These are phyloP conservation scores for Rhyacichthys aspro DNA, from an alignment of 2,797 vertebrate species.

Conservation along the genomic window DNA sequence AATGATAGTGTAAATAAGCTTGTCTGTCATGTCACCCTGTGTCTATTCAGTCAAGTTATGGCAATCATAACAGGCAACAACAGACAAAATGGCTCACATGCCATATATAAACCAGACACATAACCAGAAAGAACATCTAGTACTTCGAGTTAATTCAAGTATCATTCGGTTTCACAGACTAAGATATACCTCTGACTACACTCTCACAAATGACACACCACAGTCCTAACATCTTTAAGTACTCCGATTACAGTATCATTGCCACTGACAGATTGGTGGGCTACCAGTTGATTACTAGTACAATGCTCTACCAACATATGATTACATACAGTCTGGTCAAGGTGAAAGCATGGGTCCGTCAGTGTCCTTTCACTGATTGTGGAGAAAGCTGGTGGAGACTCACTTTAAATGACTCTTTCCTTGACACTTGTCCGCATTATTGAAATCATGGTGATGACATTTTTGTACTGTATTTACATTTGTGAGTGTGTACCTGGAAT, in stretches of 20 bases:
- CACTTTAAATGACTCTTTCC: background rate
- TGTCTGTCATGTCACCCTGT: slow-evolving; percentile 15
- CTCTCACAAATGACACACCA: slow-evolving; percentile 62
- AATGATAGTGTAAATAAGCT: slow-evolving; percentile 33
- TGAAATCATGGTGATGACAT: slow-evolving; percentile 31
- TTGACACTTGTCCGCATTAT: slow-evolving; percentile 24
- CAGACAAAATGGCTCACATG: slow-evolving; percentile 60
- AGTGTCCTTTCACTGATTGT: slow-evolving; percentile 2
- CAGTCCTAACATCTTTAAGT: slow-evolving; percentile 61
- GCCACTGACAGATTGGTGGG: slow-evolving; percentile 39
- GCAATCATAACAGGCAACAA: slow-evolving; percentile 61
- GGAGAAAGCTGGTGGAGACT: slow-evolving; percentile 33
- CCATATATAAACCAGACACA: slow-evolving; percentile 59
- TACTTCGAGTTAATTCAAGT: slow-evolving; percentile 72
- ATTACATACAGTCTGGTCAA: slow-evolving; percentile 27
- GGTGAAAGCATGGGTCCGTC: slow-evolving; percentile 29
- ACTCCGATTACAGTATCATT: slow-evolving; percentile 53
- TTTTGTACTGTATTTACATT: slow-evolving; percentile 63
- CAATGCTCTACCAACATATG: slow-evolving; percentile 26
- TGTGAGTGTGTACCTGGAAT: slow-evolving; percentile 35
- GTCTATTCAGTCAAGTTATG: slow-evolving; percentile 56
- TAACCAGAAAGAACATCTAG: slow-evolving; percentile 56
- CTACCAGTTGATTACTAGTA: slow-evolving; percentile 25
- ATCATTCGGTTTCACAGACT: slow-evolving; percentile 62
- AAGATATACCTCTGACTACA: slow-evolving; percentile 67